Base-by-base conservation (phyloP, 2,113 vertebrate genomes). In the Raja brachyura region DNA sequence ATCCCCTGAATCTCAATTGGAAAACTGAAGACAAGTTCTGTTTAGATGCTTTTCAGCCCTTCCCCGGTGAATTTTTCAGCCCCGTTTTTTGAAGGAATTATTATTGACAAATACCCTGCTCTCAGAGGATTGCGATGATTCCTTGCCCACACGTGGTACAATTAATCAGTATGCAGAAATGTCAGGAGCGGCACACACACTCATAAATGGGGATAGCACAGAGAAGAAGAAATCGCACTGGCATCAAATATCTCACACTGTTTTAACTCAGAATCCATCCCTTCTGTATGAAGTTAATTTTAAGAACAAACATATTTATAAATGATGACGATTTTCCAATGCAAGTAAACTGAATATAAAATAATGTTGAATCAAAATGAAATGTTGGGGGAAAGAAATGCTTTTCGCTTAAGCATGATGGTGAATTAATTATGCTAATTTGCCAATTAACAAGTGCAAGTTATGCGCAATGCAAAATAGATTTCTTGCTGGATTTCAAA, bases 391-490 rank as follows among this genome's bases (percentile, higher is more conserved):
- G 39, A 73, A 48, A 48, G 66, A 92, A 73, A 31, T 13, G 73
- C 9, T 73, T 54, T 92, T 54, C 68, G 54, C 10, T 48, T 66
- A 90, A 68, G 63, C 14, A 33, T 68, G 63, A 70, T 73, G 25
- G 20, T 92, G 90, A 92, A 92, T 70, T 92, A 74, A 48, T 92
- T 92, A 92, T 73, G 90, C 33, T 92, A 92, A 92, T 74, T 48
- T 88, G 39, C 18, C 66, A 73, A 92, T 92, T 92, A 54, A 73
- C 56, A 63, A 63, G 59, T 88, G 59, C 33, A 68, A 92, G 68
- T 73, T 73, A 92, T 54, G 63, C 14, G 39, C 39, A 70, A 92
- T 22, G 39, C 90, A 73, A 92, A 92, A 92, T 92, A 73, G 39
- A n/a, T 54, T 73, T 92, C 25, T 68, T 66, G 13, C 33, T 92